Base-by-base conservation (phyloP, 1,140 invertebrate species). In the Eupeodes corollae region DNA sequence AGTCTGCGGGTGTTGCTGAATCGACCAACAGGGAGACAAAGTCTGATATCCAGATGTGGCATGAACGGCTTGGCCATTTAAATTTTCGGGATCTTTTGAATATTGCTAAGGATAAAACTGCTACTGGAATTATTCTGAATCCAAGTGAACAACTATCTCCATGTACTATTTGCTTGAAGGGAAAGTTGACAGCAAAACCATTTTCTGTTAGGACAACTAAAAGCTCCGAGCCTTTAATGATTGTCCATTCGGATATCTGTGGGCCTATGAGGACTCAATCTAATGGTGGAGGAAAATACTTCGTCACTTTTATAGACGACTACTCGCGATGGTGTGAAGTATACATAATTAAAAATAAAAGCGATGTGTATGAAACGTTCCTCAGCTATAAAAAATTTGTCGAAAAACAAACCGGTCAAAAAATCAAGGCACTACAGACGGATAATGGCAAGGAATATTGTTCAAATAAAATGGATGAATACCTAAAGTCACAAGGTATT, bases 281-380 rank as follows among this genome's bases (percentile, higher is more conserved):
- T 31, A 44, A 63, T 38, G 56, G 61, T 31, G 53, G 56, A 26
- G 49, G 57, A 8, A 47, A 44, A 46, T 71, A 65, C 57, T 61
- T 63, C 50, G 13, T 70, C 2, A 49, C 61, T 6, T 62, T 71
- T 45, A 59, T 64, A 30, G 65, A 72, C 59, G 67, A 71, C 47
- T 59, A 38, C 42, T 56, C 50, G 19, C 52, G 55, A 48, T 67
- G 54, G 51, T 47, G 47, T 11, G 58, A 61, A 45, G 52, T 70
- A 15, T 70, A 59, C 47, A 63, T 70, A 46, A 9, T 64, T 56
- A 62, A 42, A 30, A 19, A 15, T 58, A 63, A 48, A 43, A 35
- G 32, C 51, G 56, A 43, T 38, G 1, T 9, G 40, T 46, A 12
- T 3, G 21, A 32, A 5, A 26, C 16, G 3, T 41, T 41, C 16